Evolutionary conservation across 2,113 vertebrate species (phyloP).

Genomic region (Siniperca chuatsi): DNA sequence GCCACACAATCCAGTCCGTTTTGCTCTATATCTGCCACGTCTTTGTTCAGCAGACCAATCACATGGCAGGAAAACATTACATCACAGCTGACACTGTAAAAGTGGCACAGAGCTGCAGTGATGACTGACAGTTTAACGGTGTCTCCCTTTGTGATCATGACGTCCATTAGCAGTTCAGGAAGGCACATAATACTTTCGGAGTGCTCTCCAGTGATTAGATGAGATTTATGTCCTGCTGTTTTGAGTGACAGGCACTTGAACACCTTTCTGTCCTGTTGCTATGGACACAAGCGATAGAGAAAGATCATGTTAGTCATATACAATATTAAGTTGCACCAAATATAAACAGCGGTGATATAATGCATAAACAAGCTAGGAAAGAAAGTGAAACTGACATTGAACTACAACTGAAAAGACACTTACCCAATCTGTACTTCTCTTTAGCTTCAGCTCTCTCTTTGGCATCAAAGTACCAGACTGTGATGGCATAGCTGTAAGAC

Average conservation of each 20-base stretch:
- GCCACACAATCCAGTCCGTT: slow-evolving; percentile 15
- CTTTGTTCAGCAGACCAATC: slow-evolving; percentile 39
- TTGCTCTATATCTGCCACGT: slow-evolving; percentile 33
- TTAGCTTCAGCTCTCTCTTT: slow-evolving; percentile 92
- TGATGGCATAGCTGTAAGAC: slow-evolving; percentile 90
- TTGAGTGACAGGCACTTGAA: slow-evolving; percentile 87
- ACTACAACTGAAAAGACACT: slow-evolving; percentile 1
- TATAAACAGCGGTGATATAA: not conserved
- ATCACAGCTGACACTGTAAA: slow-evolving; percentile 23
- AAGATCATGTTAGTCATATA: slow-evolving; percentile 11
- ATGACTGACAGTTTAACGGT: slow-evolving; percentile 20
- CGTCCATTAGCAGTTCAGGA: slow-evolving; percentile 60
- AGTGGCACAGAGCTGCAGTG: slow-evolving; percentile 1
- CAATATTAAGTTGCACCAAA: not conserved
- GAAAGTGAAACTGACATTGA: not conserved
- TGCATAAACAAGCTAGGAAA: not conserved
- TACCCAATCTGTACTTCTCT: slow-evolving; percentile 91
- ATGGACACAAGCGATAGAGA: slow-evolving; percentile 54
- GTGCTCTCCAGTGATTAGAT: slow-evolving; percentile 53
- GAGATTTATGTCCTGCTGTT: slow-evolving; percentile 82
- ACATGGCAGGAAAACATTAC: slow-evolving; percentile 23
- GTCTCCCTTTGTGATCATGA: slow-evolving; percentile 58
- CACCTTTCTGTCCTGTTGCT: slow-evolving; percentile 89
- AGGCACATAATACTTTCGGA: slow-evolving; percentile 71
- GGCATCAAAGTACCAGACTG: slow-evolving; percentile 96